Percentiles rank a stretch among this genome's conserved stretches.
These are phyloP conservation scores for Plagiodera versicolora DNA, from an alignment of 2,888 invertebrate species.

Conservation along the genomic window DNA sequence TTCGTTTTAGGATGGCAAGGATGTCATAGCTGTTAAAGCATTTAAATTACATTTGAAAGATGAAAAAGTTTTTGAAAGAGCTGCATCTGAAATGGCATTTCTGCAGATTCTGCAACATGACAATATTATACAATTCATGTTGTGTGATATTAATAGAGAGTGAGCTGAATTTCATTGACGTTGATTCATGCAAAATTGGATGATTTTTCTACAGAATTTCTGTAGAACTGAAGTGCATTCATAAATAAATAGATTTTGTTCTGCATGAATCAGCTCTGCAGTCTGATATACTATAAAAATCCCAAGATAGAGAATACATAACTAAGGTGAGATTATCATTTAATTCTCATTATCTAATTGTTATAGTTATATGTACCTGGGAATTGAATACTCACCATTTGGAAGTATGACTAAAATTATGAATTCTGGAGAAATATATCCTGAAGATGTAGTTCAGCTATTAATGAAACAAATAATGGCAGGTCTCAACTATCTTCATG, in stretches of 20 bases:
- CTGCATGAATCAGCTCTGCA: too few relatives aligned
- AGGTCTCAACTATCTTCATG: conserved; percentile 28
- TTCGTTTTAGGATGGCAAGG: conserved; percentile 14
- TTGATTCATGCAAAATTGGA: not conserved
- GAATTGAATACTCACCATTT: conserved; percentile 28
- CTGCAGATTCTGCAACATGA: conserved; percentile 26
- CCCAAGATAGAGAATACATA: too few relatives aligned
- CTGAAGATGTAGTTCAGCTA: conserved; percentile 19
- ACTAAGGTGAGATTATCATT: too few relatives aligned
- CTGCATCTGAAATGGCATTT: conserved; percentile 32
- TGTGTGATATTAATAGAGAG: conserved; percentile 24
- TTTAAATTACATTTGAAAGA: conserved; percentile 15
- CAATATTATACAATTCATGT: conserved; percentile 23
- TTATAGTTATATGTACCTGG: conserved; percentile 32
- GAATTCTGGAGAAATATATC: not conserved
- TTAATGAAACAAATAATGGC: conserved; percentile 30
- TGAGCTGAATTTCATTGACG: conserved; percentile 16
- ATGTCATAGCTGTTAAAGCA: conserved; percentile 18
- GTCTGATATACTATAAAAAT: too few relatives aligned
- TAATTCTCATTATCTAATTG: conserved; percentile 9
- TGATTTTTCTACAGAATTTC: not conserved
- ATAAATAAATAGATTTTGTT: too few relatives aligned
- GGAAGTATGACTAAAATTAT: conserved; percentile 21
- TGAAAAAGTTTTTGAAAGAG: conserved; percentile 10
- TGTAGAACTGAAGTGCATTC: too few relatives aligned